Evolutionary conservation across 2,113 vertebrate genomes (phyloP).

Genomic region (Dendropsophus ebraccatus): DNA sequence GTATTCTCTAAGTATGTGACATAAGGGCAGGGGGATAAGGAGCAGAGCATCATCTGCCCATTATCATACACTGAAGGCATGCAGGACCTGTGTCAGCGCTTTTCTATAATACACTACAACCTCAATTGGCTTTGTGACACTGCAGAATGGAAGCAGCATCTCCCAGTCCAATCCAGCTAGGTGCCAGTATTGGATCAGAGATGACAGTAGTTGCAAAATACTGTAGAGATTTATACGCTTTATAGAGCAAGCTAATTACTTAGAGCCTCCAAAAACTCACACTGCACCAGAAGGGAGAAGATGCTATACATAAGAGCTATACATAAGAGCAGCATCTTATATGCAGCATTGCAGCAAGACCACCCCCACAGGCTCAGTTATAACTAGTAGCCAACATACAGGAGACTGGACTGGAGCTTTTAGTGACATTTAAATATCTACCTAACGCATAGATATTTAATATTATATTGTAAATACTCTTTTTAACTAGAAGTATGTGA

Average conservation of each 20-base stretch:
- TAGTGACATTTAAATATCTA: neutral
- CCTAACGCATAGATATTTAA: neutral
- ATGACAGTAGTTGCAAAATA: neutral
- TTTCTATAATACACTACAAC: neutral
- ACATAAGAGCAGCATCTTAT: neutral
- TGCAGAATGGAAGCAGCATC: neutral
- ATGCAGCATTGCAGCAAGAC: slow-evolving; percentile 26
- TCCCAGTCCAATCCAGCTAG: neutral
- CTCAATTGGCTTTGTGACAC: slow-evolving; percentile 4
- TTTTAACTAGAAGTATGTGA: neutral
- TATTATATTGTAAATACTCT: neutral
- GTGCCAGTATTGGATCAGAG: neutral
- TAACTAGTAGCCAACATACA: neutral
- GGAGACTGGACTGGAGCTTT: neutral
- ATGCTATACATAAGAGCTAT: neutral
- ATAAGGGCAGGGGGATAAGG: slow-evolving; percentile 33
- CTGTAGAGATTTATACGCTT: neutral
- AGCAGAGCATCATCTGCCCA: slow-evolving; percentile 25
- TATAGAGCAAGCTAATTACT: slow-evolving; percentile 1
- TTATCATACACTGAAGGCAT: slow-evolving; percentile 14
- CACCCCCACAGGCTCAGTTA: neutral
- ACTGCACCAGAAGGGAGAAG: neutral
- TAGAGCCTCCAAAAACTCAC: neutral
- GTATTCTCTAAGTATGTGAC: neutral
- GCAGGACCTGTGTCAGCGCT: slow-evolving; percentile 6